Conservation (phyloP, 2,797 vertebrate genomes). For the Coregonus sp. region DNA sequence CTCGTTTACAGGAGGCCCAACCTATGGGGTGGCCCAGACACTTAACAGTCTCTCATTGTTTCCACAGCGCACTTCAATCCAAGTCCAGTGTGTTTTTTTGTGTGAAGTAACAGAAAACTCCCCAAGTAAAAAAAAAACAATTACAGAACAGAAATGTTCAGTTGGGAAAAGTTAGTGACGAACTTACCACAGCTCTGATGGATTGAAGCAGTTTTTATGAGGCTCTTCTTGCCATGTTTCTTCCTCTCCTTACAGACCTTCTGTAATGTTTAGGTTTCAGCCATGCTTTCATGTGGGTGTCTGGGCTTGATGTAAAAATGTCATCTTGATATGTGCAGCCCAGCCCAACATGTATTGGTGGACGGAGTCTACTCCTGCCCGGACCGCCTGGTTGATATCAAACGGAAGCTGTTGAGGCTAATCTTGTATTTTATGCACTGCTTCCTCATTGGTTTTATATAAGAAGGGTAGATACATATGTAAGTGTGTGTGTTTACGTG, state of each 20-base stretch:
- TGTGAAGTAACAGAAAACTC: no score
- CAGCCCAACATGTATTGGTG: neutral
- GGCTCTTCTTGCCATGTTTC: neutral
- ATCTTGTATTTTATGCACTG: conserved; percentile 34
- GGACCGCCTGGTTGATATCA: conserved; percentile 7
- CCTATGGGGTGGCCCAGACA: neutral
- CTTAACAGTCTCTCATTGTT: no score
- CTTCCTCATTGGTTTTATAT: conserved; percentile 38
- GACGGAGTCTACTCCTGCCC: conserved; percentile 3
- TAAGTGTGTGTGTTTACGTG: neutral
- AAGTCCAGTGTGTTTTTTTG: no score
- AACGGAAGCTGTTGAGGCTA: conserved; percentile 34
- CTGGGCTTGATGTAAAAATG: conserved; percentile 15
- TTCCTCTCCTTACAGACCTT: neutral
- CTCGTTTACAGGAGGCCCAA: neutral
- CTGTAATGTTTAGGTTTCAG: conserved; percentile 4
- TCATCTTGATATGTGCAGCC: neutral
- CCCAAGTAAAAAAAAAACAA: no score
- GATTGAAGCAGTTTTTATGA: neutral
- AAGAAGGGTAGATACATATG: conserved; percentile 11
- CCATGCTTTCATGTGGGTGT: conserved; percentile 11
- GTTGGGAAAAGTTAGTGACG: neutral
- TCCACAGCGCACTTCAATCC: no score
- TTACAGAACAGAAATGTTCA: neutral
- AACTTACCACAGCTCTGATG: neutral